Base-by-base conservation (phyloP, 2,113 vertebrate species). In the Chamaea fasciata region DNA sequence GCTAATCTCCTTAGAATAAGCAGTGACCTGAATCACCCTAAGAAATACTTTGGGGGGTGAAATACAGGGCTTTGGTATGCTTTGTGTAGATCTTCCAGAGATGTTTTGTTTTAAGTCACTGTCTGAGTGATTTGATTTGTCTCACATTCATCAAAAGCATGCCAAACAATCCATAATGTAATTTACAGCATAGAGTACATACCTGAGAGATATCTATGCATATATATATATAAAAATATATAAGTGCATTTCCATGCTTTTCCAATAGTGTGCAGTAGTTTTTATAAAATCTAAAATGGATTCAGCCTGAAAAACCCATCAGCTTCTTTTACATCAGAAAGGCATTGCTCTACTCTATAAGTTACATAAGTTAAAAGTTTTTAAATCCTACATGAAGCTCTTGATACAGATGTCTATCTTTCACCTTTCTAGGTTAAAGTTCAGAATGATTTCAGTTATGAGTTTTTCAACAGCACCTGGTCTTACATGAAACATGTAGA, bases 381-480 rank as follows among this genome's bases (percentile, higher is more conserved):
- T 60, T 62, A 42, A 16, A 59, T 10, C 22, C 10, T 64, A 33
- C 30, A 41, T 42, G 4, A 65, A 56, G 2, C 6, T 46, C 4
- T 75, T 64, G 33, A 44, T 37, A 47, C 7, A 90, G 39, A 19
- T 9, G 24, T 94, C 37, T 73, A 4, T 94, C 79, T 96, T 92
- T 75, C 30, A 92, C 80, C 5, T 88, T 88, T 88, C 13, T 92
- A 99, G 99, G 99, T 99, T 64, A 98, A 94, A 93, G 96, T 98
- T 71, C 95, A 99, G 87, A 99, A 99, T 73, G 98, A 99, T 53
- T 99, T 99, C 80, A 98, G 95, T 37, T 98, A 99, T 6, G 98
- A 99, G 55, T 99, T 98, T 95, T 99, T 98, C 44, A 98, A 99
- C 50, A 99, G 98, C 84, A 98, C 97, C 71, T 99, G 99, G 99